phyloP scores from a whole-genome alignment of 2,888 invertebrate genomes.

The Ochropleura leucogaster region DNA sequence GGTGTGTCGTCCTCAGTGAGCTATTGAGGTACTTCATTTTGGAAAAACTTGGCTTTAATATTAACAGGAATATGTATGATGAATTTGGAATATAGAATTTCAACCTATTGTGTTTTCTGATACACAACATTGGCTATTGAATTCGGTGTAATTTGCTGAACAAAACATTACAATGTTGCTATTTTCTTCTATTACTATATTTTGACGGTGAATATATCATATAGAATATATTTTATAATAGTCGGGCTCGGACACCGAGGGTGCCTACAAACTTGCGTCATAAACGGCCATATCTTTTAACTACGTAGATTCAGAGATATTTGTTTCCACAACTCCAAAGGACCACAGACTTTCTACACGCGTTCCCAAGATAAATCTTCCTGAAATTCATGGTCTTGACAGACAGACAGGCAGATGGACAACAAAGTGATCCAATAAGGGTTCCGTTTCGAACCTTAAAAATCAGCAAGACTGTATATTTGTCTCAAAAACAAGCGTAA shows the following conservation, averaged over 20 bases:
- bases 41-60: slow-evolving; percentile 13
- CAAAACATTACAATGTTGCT: background rate
- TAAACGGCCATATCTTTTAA: no score
- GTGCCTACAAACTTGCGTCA: no score
- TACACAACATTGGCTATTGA: background rate
- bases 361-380: no score
- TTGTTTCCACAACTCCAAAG: no score
- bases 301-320: no score
- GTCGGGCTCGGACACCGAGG: no score
- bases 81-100: background rate
- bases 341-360: no score
- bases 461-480: background rate
- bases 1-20: background rate
- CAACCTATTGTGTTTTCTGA: background rate
- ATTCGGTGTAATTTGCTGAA: slow-evolving; percentile 10
- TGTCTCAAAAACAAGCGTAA: background rate
- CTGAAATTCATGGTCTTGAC: no score
- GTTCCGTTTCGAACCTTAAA: no score
- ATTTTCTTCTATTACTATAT: background rate
- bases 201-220: background rate
- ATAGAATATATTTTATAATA: no score
- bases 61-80: background rate
- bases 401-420: no score
- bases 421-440: no score
- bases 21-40: background rate